Evolutionary conservation across 2,113 vertebrate genomes (phyloP), one percentile per base, ranked within the genome.

Genomic region (Oplegnathus fasciatus): DNA sequence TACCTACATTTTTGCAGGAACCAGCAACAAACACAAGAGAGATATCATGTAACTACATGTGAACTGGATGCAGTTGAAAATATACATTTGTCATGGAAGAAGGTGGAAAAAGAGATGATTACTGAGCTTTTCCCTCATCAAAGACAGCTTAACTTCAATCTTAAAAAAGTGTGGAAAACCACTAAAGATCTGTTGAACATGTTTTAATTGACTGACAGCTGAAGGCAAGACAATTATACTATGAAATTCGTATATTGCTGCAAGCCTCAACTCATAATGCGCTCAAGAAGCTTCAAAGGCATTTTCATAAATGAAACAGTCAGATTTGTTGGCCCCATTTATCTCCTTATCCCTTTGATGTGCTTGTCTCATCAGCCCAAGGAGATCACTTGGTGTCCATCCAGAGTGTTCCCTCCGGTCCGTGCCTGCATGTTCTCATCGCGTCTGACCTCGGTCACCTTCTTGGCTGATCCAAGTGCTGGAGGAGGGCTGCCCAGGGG

Each of bases 361-460:
- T 58, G 20, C 86, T 72, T 86, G 74, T 40, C 42, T 71, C 85
- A 42, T 54, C 87, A 99, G 98, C 98, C 98, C 44, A 99, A 97
- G 80, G 98, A 99, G 93, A 98, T 99, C 70, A 99, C 98, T 0
- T 99, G 98, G 98, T 97, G 96, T 92, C 97, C 98, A 3, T 99
- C 97, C 0, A 94, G 98, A 86, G 97, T 98, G 75, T 99, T 99
- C 57, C 98, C 98, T 44, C 98, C 98, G 0, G 98, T 99, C 9
- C 96, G 98, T n/a, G 98, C 98, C 58, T 99, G 98, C 93, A 97
- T 99, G 97, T 99, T 99, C 91, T 99, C 98, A 1, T 98, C 97
- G 0, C 97, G 96, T 46, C 95, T 99, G 52, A 98, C 98, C 42
- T 98, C 98, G 0, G 98, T 99, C 90, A 99, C 97, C 62, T 99